Evolutionary conservation across 2,113 vertebrate genomes (phyloP).

Genomic region (Cyprinus carpio): DNA sequence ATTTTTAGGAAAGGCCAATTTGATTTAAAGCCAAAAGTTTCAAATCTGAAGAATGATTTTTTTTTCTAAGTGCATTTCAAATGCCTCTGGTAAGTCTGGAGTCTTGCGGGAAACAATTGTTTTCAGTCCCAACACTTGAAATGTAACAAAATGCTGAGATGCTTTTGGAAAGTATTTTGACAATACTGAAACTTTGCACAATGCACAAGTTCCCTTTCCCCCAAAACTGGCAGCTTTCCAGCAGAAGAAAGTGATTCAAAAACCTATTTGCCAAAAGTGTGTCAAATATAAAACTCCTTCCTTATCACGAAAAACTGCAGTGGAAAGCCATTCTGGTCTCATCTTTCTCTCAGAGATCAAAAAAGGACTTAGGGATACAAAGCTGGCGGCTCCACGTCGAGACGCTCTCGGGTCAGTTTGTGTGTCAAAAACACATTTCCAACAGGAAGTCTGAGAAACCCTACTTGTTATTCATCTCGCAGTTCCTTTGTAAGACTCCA

Average conservation of each 20-base stretch:
- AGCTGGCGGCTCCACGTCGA: not conserved
- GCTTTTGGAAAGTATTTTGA: slow-evolving; percentile 17
- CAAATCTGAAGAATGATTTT: not conserved
- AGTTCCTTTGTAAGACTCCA: slow-evolving; percentile 37
- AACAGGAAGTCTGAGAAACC: slow-evolving; percentile 4
- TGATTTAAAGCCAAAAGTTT: not conserved
- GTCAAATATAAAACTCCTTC: slow-evolving; percentile 7
- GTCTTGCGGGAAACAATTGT: not conserved
- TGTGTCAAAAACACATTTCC: slow-evolving; percentile 30
- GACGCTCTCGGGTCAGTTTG: slow-evolving; percentile 9
- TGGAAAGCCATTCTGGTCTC: not conserved
- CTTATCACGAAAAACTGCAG: not conserved
- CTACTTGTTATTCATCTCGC: slow-evolving; percentile 38
- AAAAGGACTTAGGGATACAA: slow-evolving; percentile 21
- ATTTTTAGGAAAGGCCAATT: not conserved
- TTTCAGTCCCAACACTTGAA: not conserved
- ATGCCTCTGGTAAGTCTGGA: not conserved
- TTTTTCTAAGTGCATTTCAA: not conserved
- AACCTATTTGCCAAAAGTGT: slow-evolving; percentile 12
- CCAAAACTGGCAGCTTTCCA: not conserved
- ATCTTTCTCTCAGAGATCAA: slow-evolving; percentile 14
- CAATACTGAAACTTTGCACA: not conserved
- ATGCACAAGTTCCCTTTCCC: not conserved
- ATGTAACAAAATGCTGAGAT: not conserved
- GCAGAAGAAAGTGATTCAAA: not conserved